Percentiles rank a stretch among this genome's conserved stretches.
phyloP scores from a whole-genome alignment of 2,797 vertebrate species.

The Platyrinchus mystaceus region DNA sequence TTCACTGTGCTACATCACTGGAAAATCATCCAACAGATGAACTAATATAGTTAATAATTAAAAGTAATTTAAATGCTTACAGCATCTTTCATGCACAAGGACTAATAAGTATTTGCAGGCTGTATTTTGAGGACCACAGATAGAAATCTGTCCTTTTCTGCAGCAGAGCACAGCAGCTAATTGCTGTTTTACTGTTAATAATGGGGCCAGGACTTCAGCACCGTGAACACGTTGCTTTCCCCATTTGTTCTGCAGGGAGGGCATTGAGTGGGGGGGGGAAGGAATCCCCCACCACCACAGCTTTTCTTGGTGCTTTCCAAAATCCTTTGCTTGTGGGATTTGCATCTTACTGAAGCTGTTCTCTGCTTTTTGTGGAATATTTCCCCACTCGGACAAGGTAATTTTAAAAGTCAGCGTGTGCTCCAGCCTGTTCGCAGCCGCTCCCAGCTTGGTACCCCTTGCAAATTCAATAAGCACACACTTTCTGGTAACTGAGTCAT shows the following conservation, averaged over 20 bases:
- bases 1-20: constrained; percentile 29
- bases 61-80: constrained; percentile 49
- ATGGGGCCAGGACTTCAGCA: background rate
- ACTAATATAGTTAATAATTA: constrained; percentile 64
- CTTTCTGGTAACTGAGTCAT: background rate
- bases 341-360: background rate
- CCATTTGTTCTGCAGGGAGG: background rate
- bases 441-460: background rate
- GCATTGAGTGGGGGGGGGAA: rapidly evolving
- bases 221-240: background rate
- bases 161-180: constrained; percentile 1
- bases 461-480: background rate
- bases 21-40: constrained; percentile 55
- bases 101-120: constrained; percentile 4
- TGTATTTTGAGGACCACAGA: constrained; percentile 17
- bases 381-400: background rate
- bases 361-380: background rate
- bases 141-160: background rate
- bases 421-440: background rate
- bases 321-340: background rate
- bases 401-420: background rate
- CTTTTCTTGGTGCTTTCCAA: background rate
- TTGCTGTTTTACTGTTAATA: background rate
- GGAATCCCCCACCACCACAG: background rate
- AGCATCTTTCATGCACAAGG: background rate